A percentile compares a stretch with the other conserved stretches of the same genome.
These are phyloP conservation scores for Gryon sp. DNA, from an alignment of 1,140 invertebrate species.

Conservation along the genomic window DNA sequence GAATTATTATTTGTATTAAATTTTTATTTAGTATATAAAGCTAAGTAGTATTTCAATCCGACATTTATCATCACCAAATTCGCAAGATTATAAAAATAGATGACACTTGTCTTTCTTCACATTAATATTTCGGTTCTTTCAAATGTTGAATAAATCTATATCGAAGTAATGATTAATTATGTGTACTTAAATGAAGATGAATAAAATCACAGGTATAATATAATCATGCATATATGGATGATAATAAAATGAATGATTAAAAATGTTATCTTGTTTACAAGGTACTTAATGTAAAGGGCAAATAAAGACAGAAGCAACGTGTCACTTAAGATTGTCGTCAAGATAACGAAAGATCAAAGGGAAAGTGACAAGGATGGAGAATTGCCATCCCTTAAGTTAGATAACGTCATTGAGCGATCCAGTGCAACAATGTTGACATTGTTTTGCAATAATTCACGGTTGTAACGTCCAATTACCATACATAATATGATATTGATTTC, in stretches of 20 bases:
- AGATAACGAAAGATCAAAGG: not conserved
- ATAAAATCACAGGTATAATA: no score
- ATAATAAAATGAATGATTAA: not conserved
- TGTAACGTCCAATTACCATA: not conserved
- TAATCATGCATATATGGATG: no score
- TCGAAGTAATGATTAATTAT: no score
- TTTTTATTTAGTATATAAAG: no score
- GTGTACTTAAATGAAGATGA: no score
- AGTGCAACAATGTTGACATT: constrained; percentile 5
- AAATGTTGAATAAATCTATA: no score
- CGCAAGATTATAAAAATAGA: not conserved
- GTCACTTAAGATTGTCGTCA: not conserved
- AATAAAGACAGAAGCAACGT: not conserved
- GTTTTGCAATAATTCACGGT: constrained; percentile 8
- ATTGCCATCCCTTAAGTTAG: not conserved
- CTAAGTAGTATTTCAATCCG: no score
- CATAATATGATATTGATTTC: constrained; percentile 3
- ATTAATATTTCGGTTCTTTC: no score
- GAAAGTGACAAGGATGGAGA: not conserved
- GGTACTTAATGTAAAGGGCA: not conserved
- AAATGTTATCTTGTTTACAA: no score
- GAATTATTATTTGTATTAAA: no score
- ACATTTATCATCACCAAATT: constrained; percentile 5
- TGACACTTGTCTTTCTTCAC: not conserved
- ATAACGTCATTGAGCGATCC: not conserved